These are phyloP conservation scores for Dorcus hopei DNA, from an alignment of 2,888 invertebrate species.

Conservation along the genomic window DNA sequence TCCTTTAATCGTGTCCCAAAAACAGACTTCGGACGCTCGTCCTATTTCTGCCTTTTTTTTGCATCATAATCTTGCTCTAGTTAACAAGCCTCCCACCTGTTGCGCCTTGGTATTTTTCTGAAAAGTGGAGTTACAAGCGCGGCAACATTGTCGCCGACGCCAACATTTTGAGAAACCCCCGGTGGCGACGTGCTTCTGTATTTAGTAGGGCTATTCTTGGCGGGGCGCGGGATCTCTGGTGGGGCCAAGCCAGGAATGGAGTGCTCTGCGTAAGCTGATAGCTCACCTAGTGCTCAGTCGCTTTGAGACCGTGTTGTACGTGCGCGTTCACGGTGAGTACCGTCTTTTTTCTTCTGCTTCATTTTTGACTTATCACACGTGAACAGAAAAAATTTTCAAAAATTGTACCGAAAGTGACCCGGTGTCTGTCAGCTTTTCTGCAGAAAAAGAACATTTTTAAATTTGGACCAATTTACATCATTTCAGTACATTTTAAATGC, in stretches of 20 bases:
- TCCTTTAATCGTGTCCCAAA: too few relatives aligned
- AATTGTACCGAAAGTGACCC: neutral
- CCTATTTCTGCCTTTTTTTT: too few relatives aligned
- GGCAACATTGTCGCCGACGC: neutral
- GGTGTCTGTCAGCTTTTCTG: too few relatives aligned
- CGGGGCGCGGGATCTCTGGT: constrained; percentile 25
- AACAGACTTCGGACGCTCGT: too few relatives aligned
- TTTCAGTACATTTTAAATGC: too few relatives aligned
- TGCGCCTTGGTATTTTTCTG: too few relatives aligned
- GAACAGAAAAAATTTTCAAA: neutral
- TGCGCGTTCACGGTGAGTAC: constrained; percentile 36
- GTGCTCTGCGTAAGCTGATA: constrained; percentile 35
- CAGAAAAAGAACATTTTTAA: too few relatives aligned
- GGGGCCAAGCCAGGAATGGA: constrained; percentile 32
- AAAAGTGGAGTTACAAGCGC: neutral
- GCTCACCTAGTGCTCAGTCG: constrained; percentile 36
- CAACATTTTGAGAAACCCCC: constrained; percentile 30
- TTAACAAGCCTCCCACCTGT: too few relatives aligned
- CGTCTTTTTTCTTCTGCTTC: constrained; percentile 1
- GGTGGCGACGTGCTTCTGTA: constrained; percentile 20
- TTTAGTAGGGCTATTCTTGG: constrained; percentile 32
- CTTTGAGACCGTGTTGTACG: constrained; percentile 38
- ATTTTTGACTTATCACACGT: neutral
- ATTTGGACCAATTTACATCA: too few relatives aligned
- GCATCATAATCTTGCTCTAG: too few relatives aligned